Conservation (phyloP, 2,113 vertebrate genomes). For the Neodontobutis hainanensis region DNA sequence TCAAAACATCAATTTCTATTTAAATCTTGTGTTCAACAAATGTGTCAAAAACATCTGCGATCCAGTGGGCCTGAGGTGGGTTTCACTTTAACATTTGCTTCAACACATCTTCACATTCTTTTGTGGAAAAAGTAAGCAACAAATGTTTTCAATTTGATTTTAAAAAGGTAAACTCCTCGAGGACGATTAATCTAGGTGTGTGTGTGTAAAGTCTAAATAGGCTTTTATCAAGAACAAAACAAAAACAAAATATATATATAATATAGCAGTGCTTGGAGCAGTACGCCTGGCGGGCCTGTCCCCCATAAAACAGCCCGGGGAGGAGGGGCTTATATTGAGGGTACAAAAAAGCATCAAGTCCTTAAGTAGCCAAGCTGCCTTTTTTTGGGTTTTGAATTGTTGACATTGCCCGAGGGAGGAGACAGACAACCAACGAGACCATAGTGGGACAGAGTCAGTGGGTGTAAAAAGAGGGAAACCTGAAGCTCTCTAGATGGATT, state of each 20-base stretch:
- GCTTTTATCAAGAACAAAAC: conserved; percentile 76
- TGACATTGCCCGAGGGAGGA: conserved; percentile 44
- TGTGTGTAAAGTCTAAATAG: conserved; percentile 72
- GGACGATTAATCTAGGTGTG: conserved; percentile 64
- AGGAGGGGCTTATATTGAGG: conserved; percentile 45
- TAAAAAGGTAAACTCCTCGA: conserved; percentile 70
- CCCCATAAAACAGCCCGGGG: conserved; percentile 31
- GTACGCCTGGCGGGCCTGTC: conserved; percentile 51
- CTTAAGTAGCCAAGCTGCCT: conserved; percentile 80
- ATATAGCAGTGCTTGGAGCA: conserved; percentile 77
- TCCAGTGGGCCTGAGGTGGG: conserved; percentile 73
- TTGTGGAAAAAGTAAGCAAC: conserved; percentile 69
- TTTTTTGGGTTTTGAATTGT: conserved; percentile 70
- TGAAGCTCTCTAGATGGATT: conserved; percentile 65
- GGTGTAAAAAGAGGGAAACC: conserved; percentile 37
- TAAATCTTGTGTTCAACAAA: conserved; percentile 49
- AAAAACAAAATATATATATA: conserved; percentile 52
- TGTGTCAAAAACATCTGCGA: conserved; percentile 59
- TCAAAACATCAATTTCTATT: conserved; percentile 65
- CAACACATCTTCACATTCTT: conserved; percentile 73
- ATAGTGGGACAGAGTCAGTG: neutral
- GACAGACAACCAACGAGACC: conserved; percentile 40
- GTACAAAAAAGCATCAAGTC: conserved; percentile 73
- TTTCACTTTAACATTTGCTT: conserved; percentile 52
- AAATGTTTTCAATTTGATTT: conserved; percentile 62